phyloP scores from a whole-genome alignment of 2,888 invertebrate genomes.

The Dorcus parallelipipedus region DNA sequence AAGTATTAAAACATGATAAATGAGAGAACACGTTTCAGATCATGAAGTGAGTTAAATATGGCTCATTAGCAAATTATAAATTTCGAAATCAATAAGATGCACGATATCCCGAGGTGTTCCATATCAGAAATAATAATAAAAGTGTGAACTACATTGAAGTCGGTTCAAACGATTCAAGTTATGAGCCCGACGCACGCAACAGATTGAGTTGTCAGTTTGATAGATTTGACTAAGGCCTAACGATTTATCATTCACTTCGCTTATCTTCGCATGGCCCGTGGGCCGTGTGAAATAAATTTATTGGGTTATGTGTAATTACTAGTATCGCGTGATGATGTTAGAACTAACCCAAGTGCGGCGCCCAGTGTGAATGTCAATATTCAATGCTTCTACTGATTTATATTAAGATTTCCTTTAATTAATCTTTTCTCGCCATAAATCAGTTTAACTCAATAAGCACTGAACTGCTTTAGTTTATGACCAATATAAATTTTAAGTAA shows the following conservation, averaged over 20 bases:
- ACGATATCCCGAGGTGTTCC: too few species aligned
- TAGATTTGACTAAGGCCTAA: slow-evolving; percentile 36
- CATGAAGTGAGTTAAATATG: too few species aligned
- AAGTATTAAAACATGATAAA: too few species aligned
- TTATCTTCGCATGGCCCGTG: slow-evolving; percentile 34
- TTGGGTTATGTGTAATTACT: slow-evolving; percentile 40
- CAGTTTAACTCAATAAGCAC: too few species aligned
- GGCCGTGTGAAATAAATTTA: slow-evolving; percentile 46
- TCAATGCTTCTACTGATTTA: neutral
- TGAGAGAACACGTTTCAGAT: too few species aligned
- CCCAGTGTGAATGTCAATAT: slow-evolving; percentile 3
- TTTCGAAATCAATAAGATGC: too few species aligned
- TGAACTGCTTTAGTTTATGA: too few species aligned
- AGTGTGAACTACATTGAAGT: neutral
- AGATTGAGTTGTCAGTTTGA: slow-evolving; percentile 44
- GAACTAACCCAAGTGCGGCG: slow-evolving; percentile 1
- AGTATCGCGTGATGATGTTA: slow-evolving; percentile 35
- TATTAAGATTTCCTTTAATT: neutral
- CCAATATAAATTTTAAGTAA: too few species aligned
- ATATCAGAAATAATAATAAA: neutral
- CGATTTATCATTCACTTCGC: slow-evolving; percentile 38
- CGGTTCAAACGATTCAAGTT: slow-evolving; percentile 16
- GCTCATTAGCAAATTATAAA: too few species aligned
- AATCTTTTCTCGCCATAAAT: too few species aligned
- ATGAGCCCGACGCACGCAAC: slow-evolving; percentile 30